Base-by-base conservation (phyloP, 2,888 invertebrate species). In the Actias luna region DNA sequence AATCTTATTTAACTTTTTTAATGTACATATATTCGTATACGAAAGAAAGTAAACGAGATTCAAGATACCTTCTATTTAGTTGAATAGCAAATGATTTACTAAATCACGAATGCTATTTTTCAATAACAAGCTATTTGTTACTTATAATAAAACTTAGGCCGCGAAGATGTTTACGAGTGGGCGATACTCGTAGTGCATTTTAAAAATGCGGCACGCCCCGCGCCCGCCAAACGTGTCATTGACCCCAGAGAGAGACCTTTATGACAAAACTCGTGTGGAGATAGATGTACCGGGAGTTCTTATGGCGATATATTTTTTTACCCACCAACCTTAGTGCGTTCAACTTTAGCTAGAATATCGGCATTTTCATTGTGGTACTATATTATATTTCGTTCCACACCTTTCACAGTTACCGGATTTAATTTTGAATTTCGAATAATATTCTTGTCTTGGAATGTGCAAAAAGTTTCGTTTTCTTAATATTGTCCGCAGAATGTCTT, bases 221-320 rank as follows among this genome's bases (percentile, higher is more conserved):
- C 84, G 88, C 85, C 88, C 84, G 90, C 89, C 84, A 90, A 91
- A 85, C 87, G 79, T 89, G 85, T 87, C 85, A 80, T 83, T 83
- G 89, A 89, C 85, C 89, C 81, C 63, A 25, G 46, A 77, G 85
- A 33, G 78, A 77, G 85, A 87, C 89, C 89, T 90, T 88, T 89
- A 89, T 89, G 82, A 90, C 89, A 88, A 88, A n/a, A 87, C 84
- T 89, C 83, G 87, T 85, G 85, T 1, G 85, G 87, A 86, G 88
- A 89, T 87, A 86, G 88, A 89, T 87, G 87, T 81, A 77, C 80
- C 79, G 65, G 68, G n/a, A 67, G 69, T 74, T 76, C 75, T 79
- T 80, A 78, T 78, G 77, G 74, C 67, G 70, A 69, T 72, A 67
- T 69, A 71, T 77, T 75, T 76, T 74, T 70, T 71, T 68, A 62